Evolutionary conservation across 2,888 invertebrate genomes (phyloP), one percentile per base, ranked within the genome.

Genomic region (Caradrina kadenii): DNA sequence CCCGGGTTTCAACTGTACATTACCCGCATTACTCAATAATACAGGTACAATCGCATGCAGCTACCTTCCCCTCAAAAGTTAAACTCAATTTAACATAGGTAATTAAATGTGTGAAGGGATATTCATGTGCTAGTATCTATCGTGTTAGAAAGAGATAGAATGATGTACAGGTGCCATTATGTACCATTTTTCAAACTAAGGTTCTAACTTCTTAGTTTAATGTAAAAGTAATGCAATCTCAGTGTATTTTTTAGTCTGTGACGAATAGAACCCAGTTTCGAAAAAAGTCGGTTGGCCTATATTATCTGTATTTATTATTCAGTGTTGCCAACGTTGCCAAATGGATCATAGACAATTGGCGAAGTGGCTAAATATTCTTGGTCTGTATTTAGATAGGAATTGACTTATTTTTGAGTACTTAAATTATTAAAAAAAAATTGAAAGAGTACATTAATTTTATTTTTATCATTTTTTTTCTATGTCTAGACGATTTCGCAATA

Each of bases 31-130:
- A 1, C 83, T 87, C 0, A 70, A 56, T 0, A 84, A 81, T 2
- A 68, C 86, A 1, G 91, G 91, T 2, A 49, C 80, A 0, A 90
- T 93, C 66, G 78, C 83, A 0, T 94, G 93, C 67, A 87, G 84
- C 54, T 93, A 89, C 69, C 79, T 82, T 19, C 89, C 90, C 0
- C 81, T 87, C 69, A 82, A 78, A 31, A 86, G 87, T 68, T 88
- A 85, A 77, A 68, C 39, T 21, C 0, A 22, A 39, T 2, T 19
- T 26, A 52, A 48, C 3, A 10, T 73, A 73, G 63, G 53, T 62
- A 67, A 73, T 76, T 76, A 15, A 73, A 60, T 53, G 42, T 54
- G 49, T 72, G 19, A 74, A 45, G 55, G 54, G 55, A 49, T 56
- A 60, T 53, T 45, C 50, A 45, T 50, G 15, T 53, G 42, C 68